A percentile compares a stretch with the other conserved stretches of the same genome.
Evolutionary conservation across 2,797 vertebrate species (phyloP).

Genomic region (Coregonus sp.): DNA sequence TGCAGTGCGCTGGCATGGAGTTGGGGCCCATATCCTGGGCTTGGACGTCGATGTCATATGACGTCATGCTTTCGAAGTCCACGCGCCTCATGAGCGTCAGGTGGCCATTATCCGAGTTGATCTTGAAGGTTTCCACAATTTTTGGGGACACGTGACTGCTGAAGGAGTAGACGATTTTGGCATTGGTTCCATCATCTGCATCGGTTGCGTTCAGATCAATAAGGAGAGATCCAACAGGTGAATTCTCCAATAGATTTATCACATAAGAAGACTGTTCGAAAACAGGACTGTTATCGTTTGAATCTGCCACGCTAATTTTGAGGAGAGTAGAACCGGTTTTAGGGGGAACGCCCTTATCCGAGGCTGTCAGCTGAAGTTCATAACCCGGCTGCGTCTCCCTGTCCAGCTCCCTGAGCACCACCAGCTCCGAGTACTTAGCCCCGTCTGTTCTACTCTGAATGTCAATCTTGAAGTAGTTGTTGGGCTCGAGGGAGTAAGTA

Average conservation of each 20-base stretch:
- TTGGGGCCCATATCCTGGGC: slow-evolving; percentile 96
- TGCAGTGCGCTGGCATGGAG: slow-evolving; percentile 96
- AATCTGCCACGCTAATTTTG: slow-evolving; percentile 90
- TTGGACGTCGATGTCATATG: slow-evolving; percentile 93
- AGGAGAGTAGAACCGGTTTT: slow-evolving; percentile 88
- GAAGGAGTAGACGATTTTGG: slow-evolving; percentile 92
- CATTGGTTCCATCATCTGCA: slow-evolving; percentile 93
- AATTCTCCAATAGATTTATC: slow-evolving; percentile 86
- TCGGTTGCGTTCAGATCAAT: slow-evolving; percentile 95
- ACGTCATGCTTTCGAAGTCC: slow-evolving; percentile 88
- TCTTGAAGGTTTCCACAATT: slow-evolving; percentile 91
- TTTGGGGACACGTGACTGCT: slow-evolving; percentile 92
- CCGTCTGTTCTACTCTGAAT: slow-evolving; percentile 91
- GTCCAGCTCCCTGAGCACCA: slow-evolving; percentile 90
- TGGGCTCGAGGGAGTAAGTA: slow-evolving; percentile 87
- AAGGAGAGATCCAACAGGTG: slow-evolving; percentile 86
- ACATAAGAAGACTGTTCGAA: slow-evolving; percentile 89
- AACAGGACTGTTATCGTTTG: slow-evolving; percentile 93
- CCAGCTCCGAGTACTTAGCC: slow-evolving; percentile 91
- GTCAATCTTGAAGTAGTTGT: slow-evolving; percentile 88
- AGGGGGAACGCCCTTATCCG: slow-evolving; percentile 89
- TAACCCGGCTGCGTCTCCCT: slow-evolving; percentile 87
- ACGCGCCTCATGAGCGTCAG: slow-evolving; percentile 87
- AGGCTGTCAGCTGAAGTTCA: slow-evolving; percentile 91
- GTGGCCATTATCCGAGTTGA: slow-evolving; percentile 88